Percentiles rank a stretch among this genome's conserved stretches.
Conservation (phyloP, 2,797 vertebrate genomes). For the Paramormyrops hopkinsi region DNA sequence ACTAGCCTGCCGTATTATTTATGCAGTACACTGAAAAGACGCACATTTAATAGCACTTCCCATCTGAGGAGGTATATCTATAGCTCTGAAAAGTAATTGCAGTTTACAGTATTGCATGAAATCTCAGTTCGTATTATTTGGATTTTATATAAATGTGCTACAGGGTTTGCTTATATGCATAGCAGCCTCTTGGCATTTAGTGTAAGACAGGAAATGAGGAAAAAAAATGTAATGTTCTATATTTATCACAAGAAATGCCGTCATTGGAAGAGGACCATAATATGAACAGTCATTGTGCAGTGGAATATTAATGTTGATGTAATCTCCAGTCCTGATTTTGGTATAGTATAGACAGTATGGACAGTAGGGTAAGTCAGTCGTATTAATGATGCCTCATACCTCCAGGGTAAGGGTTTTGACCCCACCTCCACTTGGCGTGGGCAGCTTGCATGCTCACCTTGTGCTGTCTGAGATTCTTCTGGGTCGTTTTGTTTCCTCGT, state of each 20-base stretch:
- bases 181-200: background rate
- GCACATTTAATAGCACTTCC: background rate
- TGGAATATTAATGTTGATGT: background rate
- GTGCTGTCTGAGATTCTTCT: background rate
- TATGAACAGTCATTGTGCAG: background rate
- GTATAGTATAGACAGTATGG: background rate
- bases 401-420: background rate
- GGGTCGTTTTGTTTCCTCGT: background rate
- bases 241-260: background rate
- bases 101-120: background rate
- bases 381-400: background rate
- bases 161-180: background rate
- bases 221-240: background rate
- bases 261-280: background rate
- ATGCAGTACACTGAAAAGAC: background rate
- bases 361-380: background rate
- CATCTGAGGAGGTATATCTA: background rate
- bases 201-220: background rate
- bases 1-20: background rate
- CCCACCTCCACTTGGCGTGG: background rate
- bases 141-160: background rate
- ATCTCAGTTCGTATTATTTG: background rate
- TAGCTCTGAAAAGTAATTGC: background rate
- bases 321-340: background rate
- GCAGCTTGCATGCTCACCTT: background rate